A percentile compares a stretch with the other conserved stretches of the same genome.
Conservation (phyloP, 2,888 invertebrate species). For the Stenodera caucasica region DNA sequence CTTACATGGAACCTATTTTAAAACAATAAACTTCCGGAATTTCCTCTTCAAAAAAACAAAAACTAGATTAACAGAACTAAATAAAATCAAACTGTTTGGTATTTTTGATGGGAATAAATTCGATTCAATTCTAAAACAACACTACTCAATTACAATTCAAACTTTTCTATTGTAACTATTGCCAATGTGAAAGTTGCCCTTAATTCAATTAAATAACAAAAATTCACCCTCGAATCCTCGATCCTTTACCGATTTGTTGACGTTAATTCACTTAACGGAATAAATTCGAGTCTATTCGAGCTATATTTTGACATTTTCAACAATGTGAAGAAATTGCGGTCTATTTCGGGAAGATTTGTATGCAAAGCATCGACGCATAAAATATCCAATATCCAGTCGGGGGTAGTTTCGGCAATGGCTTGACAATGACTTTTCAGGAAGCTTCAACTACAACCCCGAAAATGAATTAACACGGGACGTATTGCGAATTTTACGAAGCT, state of each 20-base stretch:
- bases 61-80: not conserved
- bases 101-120: not conserved
- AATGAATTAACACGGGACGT: too few relatives aligned
- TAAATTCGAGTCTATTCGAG: not conserved
- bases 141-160: not conserved
- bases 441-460: not conserved
- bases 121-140: not conserved
- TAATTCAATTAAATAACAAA: too few relatives aligned
- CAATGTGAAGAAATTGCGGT: conserved; percentile 15
- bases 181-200: too few relatives aligned
- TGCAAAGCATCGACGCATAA: conserved; percentile 26
- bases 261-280: too few relatives aligned
- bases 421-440: not conserved
- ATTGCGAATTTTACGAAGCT: too few relatives aligned
- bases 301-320: not conserved
- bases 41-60: not conserved
- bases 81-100: not conserved
- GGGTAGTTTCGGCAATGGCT: not conserved
- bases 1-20: not conserved
- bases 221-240: too few relatives aligned
- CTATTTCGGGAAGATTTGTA: conserved; percentile 29
- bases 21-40: not conserved
- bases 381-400: conserved; percentile 26
- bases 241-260: too few relatives aligned
- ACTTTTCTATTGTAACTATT: not conserved